These are phyloP conservation scores for Hydrolagus colliei DNA, from an alignment of 2,797 vertebrate species.

Conservation along the genomic window DNA sequence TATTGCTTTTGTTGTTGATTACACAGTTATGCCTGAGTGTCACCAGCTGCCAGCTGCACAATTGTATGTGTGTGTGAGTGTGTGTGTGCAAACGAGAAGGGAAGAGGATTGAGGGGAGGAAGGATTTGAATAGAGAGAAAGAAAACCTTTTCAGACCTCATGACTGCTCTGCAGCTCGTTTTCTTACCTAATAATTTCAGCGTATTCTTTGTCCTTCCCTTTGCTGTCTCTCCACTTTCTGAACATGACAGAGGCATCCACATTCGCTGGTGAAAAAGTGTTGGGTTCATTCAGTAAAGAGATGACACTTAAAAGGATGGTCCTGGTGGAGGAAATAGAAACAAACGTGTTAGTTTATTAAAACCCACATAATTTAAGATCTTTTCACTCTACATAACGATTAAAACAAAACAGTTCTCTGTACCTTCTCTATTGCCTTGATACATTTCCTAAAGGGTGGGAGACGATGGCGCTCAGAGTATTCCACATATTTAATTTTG, in stretches of 20 bases:
- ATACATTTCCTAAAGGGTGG: too few relatives aligned
- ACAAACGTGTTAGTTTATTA: neutral
- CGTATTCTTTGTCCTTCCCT: slow-evolving; percentile 97
- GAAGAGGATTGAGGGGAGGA: neutral
- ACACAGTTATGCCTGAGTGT: too few relatives aligned
- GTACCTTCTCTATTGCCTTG: too few relatives aligned
- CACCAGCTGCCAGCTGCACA: too few relatives aligned
- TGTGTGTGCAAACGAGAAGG: neutral
- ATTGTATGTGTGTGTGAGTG: neutral
- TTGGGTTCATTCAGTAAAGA: slow-evolving; percentile 97
- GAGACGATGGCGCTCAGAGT: too few relatives aligned
- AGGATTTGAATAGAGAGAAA: neutral
- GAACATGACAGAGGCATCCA: slow-evolving; percentile 97
- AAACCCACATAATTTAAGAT: neutral
- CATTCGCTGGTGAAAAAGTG: slow-evolving; percentile 94
- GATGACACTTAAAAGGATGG: slow-evolving; percentile 93
- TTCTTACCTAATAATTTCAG: slow-evolving; percentile 87
- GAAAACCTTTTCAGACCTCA: neutral
- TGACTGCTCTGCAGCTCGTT: neutral
- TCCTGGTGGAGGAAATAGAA: slow-evolving; percentile 54
- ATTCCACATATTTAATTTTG: too few relatives aligned
- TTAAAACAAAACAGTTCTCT: neutral
- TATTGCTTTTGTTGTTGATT: too few relatives aligned
- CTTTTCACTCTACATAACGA: neutral
- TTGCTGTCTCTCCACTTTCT: slow-evolving; percentile 98